Conservation (phyloP, 2,888 invertebrate species). For the Sesamia inferens region DNA sequence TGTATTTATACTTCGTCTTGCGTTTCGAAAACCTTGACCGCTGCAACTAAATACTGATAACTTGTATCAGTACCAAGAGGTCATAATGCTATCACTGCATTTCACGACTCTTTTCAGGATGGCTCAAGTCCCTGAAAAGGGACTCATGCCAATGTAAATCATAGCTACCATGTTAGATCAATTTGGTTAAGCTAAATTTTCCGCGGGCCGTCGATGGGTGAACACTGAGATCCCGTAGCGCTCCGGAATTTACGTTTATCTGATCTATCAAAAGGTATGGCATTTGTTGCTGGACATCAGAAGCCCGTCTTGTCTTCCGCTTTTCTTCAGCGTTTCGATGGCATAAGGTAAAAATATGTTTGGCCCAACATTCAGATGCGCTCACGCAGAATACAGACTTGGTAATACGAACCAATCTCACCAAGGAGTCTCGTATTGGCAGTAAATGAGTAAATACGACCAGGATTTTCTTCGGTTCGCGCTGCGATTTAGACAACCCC, state of each 20-base stretch:
- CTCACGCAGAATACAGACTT: too few species aligned
- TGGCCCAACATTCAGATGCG: neutral
- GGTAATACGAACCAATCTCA: neutral
- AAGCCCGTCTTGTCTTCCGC: neutral
- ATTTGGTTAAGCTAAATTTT: neutral
- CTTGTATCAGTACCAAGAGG: conserved; percentile 18
- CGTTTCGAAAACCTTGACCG: conserved; percentile 28
- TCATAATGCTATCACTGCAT: neutral
- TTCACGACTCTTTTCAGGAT: neutral
- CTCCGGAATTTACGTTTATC: neutral
- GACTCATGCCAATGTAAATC: neutral
- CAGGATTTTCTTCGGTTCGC: too few species aligned
- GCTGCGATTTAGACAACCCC: too few species aligned
- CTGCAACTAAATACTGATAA: neutral
- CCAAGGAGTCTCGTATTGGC: neutral
- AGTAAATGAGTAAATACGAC: too few species aligned
- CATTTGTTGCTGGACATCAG: neutral
- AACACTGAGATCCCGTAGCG: neutral
- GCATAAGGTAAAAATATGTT: neutral
- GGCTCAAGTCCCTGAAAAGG: neutral
- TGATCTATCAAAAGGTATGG: neutral
- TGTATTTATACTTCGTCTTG: conserved; percentile 4
- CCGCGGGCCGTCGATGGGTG: neutral
- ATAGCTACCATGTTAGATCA: neutral
- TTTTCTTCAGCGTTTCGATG: neutral